Base-by-base conservation (phyloP, 2,888 invertebrate genomes). In the Anthrax anthrax region DNA sequence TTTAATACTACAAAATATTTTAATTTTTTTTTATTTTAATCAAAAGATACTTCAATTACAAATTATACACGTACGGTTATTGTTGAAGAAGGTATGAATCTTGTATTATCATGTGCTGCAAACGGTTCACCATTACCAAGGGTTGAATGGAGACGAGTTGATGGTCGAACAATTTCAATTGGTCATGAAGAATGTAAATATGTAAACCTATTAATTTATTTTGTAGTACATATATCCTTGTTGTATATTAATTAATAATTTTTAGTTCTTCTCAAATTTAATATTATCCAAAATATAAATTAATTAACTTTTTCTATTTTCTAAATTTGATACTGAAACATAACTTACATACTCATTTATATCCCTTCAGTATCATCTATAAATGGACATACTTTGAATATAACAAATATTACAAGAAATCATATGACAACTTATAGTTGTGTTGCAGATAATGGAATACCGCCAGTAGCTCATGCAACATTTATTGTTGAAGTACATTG, bases 401-500 rank as follows among this genome's bases (percentile, higher is more conserved):
- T 91, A 52, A 84, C 82, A 2, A 76, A 73, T 57, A 77, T 84
- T 36, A 81, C 76, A 54, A 71, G 84, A 47, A 74, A 75, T 48
- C 81, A 84, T 60, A 83, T 81, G 80, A 83, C 83, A 34, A 72
- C 73, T n/a, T 84, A 84, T 60, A 72, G 75, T 51, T 84, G 84
- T 58, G 73, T 76, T 43, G 87, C 87, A 16, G 77, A 80, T 63
- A 95, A 95, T 63, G 91, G 90, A 2, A 80, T 94, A 59, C 80
- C 85, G 37, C 91, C 91, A 0, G 73, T 82, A 18, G 82, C 82
- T 19, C 84, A 80, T 63, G 82, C 84, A 62, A 82, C 81, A 14
- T 88, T 85, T 53, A 75, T 78, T 46, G 76, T 94, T n/a, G 85
- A 89, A 67, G 87, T 94, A 10, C 84, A 88, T 60, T 94, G 94